These are phyloP conservation scores for Mastomys natalensis DNA, from an alignment of 2,113 vertebrate genomes.

Conservation along the genomic window DNA sequence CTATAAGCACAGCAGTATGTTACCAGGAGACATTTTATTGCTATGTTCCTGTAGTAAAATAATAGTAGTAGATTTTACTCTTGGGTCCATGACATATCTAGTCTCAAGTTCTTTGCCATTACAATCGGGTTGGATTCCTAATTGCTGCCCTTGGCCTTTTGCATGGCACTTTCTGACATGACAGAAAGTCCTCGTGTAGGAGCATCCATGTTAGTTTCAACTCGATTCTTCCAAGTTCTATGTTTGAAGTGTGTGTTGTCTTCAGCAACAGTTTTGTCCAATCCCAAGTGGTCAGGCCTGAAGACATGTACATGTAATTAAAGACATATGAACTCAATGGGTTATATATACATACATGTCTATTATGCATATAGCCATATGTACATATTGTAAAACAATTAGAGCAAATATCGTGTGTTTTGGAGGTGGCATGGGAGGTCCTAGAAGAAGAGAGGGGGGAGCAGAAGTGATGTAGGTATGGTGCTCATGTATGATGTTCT, in stretches of 20 bases:
- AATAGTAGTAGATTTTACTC: neutral
- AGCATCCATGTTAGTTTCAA: neutral
- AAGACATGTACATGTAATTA: neutral
- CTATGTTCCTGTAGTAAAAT: neutral
- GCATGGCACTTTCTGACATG: neutral
- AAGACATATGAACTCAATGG: neutral
- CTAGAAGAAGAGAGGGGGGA: neutral
- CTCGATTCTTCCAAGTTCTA: neutral
- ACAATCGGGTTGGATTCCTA: neutral
- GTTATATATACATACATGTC: neutral
- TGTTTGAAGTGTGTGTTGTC: neutral
- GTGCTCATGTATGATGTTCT: neutral
- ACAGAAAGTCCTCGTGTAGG: neutral
- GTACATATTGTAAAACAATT: neutral
- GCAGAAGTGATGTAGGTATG: neutral
- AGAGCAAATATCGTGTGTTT: neutral
- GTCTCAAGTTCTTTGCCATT: neutral
- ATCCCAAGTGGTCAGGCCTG: neutral
- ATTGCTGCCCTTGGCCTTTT: neutral
- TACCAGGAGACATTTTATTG: neutral
- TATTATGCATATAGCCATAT: neutral
- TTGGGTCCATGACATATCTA: neutral
- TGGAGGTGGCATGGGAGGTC: neutral
- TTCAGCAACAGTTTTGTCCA: neutral
- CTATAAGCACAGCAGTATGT: neutral